These are phyloP conservation scores for Labroides dimidiatus DNA, from an alignment of 2,797 vertebrate genomes.

Conservation along the genomic window DNA sequence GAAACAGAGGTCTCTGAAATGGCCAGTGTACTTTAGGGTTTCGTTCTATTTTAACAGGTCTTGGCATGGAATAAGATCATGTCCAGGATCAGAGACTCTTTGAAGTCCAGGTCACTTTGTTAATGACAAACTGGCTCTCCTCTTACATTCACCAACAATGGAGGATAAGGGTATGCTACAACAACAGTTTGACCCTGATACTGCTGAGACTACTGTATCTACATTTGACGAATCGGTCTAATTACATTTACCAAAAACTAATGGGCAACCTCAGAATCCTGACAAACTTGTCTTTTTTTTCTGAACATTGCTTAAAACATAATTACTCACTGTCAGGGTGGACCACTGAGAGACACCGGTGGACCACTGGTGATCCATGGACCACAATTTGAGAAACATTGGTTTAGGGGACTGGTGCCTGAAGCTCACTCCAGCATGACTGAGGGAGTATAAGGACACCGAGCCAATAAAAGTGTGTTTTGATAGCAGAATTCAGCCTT, in stretches of 20 bases:
- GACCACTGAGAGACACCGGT: no score
- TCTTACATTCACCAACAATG: conserved; percentile 12
- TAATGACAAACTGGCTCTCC: conserved; percentile 39
- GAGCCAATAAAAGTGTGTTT: background rate
- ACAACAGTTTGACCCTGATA: background rate
- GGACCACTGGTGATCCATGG: no score
- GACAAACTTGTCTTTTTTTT: no score
- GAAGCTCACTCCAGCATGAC: background rate
- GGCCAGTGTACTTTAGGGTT: conserved; percentile 10
- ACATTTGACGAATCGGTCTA: no score
- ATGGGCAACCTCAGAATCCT: no score
- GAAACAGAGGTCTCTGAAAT: conserved; percentile 8
- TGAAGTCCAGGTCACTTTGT: conserved; percentile 44
- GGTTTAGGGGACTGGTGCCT: background rate
- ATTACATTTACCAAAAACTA: no score
- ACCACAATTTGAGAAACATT: no score
- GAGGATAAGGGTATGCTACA: background rate
- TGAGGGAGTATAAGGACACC: background rate
- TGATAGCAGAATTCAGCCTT: background rate
- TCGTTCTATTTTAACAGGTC: conserved; percentile 27
- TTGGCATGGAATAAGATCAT: conserved; percentile 24
- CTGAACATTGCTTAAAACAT: no score
- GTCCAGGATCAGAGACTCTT: conserved; percentile 26
- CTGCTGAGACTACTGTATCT: no score
- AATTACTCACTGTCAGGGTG: no score